A percentile compares a stretch with the other conserved stretches of the same genome.
phyloP scores from a whole-genome alignment of 1,140 invertebrate species.

The Drosophila albomicans region DNA sequence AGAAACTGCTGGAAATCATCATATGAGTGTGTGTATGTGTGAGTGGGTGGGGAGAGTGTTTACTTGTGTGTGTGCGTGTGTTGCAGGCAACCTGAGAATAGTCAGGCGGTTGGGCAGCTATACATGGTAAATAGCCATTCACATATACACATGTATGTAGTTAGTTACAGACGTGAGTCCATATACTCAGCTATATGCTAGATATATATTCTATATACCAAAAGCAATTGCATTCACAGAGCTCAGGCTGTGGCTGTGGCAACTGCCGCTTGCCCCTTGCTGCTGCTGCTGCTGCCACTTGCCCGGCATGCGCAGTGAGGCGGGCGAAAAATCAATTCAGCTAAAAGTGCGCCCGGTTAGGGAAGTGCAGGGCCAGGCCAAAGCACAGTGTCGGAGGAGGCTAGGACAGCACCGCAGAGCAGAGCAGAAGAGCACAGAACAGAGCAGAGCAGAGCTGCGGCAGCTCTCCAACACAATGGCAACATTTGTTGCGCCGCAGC shows the following conservation, averaged over 20 bases:
- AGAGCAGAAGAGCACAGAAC: background rate
- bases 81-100: conserved; percentile 34
- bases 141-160: background rate
- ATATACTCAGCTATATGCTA: conserved; percentile 9
- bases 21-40: conserved; percentile 16
- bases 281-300: conserved; percentile 40
- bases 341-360: conserved; percentile 79
- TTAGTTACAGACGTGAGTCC: background rate
- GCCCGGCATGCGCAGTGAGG: conserved; percentile 79
- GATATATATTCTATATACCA: conserved; percentile 16
- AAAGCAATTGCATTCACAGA: conserved; percentile 51
- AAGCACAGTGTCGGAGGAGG: conserved; percentile 2
- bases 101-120: conserved; percentile 39
- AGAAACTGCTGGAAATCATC: conserved; percentile 41
- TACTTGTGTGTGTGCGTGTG: background rate
- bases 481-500: conserved; percentile 33
- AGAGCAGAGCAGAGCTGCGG: too few relatives aligned
- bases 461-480: conserved; percentile 21
- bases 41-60: background rate
- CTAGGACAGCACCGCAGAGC: conserved; percentile 25
- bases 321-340: conserved; percentile 82
- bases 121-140: conserved; percentile 15
- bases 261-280: conserved; percentile 35
- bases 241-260: conserved; percentile 13
- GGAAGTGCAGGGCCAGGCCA: conserved; percentile 54